Evolutionary conservation across 2,888 invertebrate species (phyloP).

Genomic region (Sminthurinus aureus): DNA sequence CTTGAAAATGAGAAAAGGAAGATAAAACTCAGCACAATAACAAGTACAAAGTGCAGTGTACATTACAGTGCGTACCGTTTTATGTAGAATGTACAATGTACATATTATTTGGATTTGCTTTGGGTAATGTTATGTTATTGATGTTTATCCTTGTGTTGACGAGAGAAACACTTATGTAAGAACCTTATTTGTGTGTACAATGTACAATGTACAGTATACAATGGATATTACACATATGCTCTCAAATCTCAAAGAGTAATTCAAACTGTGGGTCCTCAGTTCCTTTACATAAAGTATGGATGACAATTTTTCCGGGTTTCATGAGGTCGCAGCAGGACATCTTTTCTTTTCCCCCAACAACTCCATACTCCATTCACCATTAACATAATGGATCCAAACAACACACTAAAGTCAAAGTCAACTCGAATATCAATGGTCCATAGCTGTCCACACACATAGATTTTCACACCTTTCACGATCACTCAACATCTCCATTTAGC

Average conservation of each 20-base stretch:
- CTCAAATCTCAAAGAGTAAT: slow-evolving; percentile 26
- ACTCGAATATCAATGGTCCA: slow-evolving; percentile 36
- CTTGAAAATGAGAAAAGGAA: background rate
- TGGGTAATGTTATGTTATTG: slow-evolving; percentile 10
- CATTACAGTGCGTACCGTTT: too few species aligned
- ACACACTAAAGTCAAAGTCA: slow-evolving; percentile 26
- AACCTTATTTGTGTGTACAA: background rate
- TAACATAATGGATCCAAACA: slow-evolving; percentile 48
- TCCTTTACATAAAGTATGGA: slow-evolving; percentile 25
- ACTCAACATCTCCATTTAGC: slow-evolving; percentile 40
- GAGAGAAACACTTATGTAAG: slow-evolving; percentile 5
- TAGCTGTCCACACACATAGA: slow-evolving; percentile 42
- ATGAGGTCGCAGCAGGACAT: slow-evolving; percentile 45
- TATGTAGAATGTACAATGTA: too few species aligned
- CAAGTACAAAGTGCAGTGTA: too few species aligned
- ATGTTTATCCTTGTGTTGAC: slow-evolving; percentile 24
- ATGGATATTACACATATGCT: too few species aligned
- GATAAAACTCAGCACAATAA: too few species aligned
- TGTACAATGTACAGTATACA: too few species aligned
- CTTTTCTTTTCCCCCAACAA: slow-evolving; percentile 35
- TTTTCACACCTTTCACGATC: slow-evolving; percentile 45
- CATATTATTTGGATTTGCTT: background rate
- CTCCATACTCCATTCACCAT: slow-evolving; percentile 42
- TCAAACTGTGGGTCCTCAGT: slow-evolving; percentile 19
- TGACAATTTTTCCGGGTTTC: slow-evolving; percentile 44